Evolutionary conservation across 2,113 vertebrate genomes (phyloP), one percentile per base, ranked within the genome.

Genomic region (Stigmatopora nigra): DNA sequence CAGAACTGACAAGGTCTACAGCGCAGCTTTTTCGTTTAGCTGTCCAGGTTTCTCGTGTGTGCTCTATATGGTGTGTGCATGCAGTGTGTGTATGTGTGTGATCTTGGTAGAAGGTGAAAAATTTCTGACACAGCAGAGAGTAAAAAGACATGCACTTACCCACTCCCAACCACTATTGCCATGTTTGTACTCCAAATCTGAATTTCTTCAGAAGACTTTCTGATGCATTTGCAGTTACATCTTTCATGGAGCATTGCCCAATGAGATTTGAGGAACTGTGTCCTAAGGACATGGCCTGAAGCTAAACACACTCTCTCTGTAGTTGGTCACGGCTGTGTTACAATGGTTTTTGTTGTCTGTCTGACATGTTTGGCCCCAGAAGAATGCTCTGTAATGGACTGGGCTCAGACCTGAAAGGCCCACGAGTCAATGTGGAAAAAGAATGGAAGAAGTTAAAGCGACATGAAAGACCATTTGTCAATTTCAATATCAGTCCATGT

Each of bases 161-260:
- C 38, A 45, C 69, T 72, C 60, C 58, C 67, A 20, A 15, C 65
- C 60, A 65, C 47, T 58, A 20, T 57, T 69, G 76, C 70, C 82
- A 69, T 69, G 76, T 84, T 75, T 74, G 59, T 69, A 60, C 69
- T 82, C 57, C 56, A 61, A 57, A 75, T 73, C 69, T 70, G 70
- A 63, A 79, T 70, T 68, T 83, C 76, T 83, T 77, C 77, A 76
- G 82, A 84, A 69, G 84, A 80, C 62, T 81, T 66, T 69, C 36
- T 66, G 88, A 90, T 89, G 86, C 89, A 78, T 81, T 86, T 92
- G 86, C 89, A 78, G 81, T 86, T 93, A 87, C 93, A 93, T 92
- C 89, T 92, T 94, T 94, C 81, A 93, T 93, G 86, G 85, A 89
- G 84, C 60, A 61, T 90, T 85, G 89, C 89, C 91, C 89, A 80